These are phyloP conservation scores for Hermodice carunculata DNA, from an alignment of 2,888 invertebrate genomes.

Conservation along the genomic window DNA sequence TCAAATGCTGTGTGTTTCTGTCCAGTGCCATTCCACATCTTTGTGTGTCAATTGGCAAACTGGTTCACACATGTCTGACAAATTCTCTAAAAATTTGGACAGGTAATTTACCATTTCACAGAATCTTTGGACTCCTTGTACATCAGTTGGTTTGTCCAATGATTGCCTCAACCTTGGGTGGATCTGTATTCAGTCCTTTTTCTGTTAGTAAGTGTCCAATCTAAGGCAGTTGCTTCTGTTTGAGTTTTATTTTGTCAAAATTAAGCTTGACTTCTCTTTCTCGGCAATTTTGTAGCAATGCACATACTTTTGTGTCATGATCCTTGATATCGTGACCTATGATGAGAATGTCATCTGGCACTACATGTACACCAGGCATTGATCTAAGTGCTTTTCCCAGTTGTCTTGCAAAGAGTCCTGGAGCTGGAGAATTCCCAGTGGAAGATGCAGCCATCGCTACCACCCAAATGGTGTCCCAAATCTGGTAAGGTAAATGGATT, in stretches of 20 bases:
- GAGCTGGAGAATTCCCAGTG: slow-evolving; percentile 38
- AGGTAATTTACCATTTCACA: slow-evolving; percentile 23
- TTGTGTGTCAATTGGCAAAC: neutral
- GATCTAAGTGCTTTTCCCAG: slow-evolving; percentile 38
- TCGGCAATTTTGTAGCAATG: slow-evolving; percentile 27
- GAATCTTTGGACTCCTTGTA: slow-evolving; percentile 24
- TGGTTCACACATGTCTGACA: neutral
- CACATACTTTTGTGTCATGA: slow-evolving; percentile 31
- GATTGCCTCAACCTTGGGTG: no score
- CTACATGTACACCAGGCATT: slow-evolving; percentile 30
- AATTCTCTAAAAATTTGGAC: neutral
- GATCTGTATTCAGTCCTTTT: no score
- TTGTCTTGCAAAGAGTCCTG: slow-evolving; percentile 38
- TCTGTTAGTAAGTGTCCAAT: slow-evolving; percentile 37
- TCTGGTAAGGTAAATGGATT: slow-evolving; percentile 37
- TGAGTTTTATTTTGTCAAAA: slow-evolving; percentile 27
- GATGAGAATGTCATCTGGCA: slow-evolving; percentile 42
- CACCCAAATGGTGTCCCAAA: slow-evolving; percentile 41
- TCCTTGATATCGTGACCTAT: slow-evolving; percentile 32
- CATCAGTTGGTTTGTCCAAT: slow-evolving; percentile 31
- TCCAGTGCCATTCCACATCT: slow-evolving; percentile 13
- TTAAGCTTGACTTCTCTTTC: slow-evolving; percentile 24
- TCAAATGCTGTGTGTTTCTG: slow-evolving; percentile 4
- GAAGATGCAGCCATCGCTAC: slow-evolving; percentile 39
- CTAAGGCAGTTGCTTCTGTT: slow-evolving; percentile 25